Base-by-base conservation (phyloP, 2,113 vertebrate species). In the Aix galericulata region DNA sequence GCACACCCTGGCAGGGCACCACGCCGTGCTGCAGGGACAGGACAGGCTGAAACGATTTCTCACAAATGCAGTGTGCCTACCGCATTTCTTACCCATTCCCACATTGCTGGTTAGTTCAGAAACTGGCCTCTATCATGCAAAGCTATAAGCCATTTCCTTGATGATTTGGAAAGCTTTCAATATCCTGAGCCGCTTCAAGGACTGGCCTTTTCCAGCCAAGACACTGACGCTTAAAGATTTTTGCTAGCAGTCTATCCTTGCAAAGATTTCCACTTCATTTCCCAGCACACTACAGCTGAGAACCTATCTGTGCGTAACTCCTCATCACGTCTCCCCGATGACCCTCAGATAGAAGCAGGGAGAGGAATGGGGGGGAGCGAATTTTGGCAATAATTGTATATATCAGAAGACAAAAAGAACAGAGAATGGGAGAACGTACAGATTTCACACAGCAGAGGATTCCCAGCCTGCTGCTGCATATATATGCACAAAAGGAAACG, bases 201-300 rank as follows among this genome's bases (percentile, higher is more conserved):
- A 86, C 55, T 88, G n/a, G 10, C 31, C n/a, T 87, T 91, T 92
- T 74, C 63, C n/a, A 96, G 81, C 53, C 77, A 82, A 89, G 74
- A 74, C 53, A 82, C n/a, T 31, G n/a, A 81, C 1, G 23, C 74
- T 76, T 79, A 34, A 82, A 94, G 50, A 68, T 77, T 92, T 96
- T 94, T 89, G 58, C 14, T 48, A 84, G 58, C 16, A 73, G 38
- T 78, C 58, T 91, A 4, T 75, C 71, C 82, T 84, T 81, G 84
- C 69, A 85, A 84, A 82, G 64, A 90, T 75, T 94, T 92, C 38
- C 15, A 2, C 42, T 90, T 81, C 69, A 38, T 91, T 86, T 42
- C 13, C 18, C 10, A 44, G 36, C 80, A 48, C 1, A 2, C 38
- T 78, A 38, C 56, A 84, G 56, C 34, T 36, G 48, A 84, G 74